These are phyloP conservation scores for Vidua macroura DNA, from an alignment of 2,113 vertebrate species.

Conservation along the genomic window DNA sequence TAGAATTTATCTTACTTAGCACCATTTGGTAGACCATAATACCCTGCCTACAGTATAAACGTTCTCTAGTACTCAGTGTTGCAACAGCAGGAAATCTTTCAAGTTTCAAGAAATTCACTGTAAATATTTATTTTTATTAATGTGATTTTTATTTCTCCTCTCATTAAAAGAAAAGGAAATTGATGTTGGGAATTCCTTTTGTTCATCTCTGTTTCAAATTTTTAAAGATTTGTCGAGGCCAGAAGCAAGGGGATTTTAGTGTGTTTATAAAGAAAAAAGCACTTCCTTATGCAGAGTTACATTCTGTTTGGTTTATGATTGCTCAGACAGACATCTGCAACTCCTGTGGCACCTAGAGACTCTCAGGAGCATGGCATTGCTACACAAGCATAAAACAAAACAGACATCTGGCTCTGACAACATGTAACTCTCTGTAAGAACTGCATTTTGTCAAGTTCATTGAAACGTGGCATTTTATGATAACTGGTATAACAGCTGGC, in stretches of 20 bases:
- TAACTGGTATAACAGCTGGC: neutral
- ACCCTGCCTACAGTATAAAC: neutral
- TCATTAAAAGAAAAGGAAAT: neutral
- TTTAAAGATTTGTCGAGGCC: neutral
- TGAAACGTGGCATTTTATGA: neutral
- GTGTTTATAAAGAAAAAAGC: slow-evolving; percentile 22
- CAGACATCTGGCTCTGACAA: neutral
- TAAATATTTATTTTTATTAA: neutral
- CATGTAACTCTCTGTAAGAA: neutral
- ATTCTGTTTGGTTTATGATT: neutral
- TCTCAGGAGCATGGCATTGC: neutral
- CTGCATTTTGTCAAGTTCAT: neutral
- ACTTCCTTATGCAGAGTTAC: neutral
- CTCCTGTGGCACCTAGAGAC: neutral
- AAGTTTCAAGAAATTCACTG: neutral
- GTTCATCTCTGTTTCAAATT: neutral
- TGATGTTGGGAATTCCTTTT: neutral
- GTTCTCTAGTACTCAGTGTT: neutral
- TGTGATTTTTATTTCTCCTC: neutral
- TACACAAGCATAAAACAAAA: neutral
- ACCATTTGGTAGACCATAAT: neutral
- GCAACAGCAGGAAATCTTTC: neutral
- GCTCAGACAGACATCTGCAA: neutral
- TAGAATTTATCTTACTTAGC: neutral
- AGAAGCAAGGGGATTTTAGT: neutral